Conservation (phyloP, 2,113 vertebrate species). For the Galemys pyrenaicus region DNA sequence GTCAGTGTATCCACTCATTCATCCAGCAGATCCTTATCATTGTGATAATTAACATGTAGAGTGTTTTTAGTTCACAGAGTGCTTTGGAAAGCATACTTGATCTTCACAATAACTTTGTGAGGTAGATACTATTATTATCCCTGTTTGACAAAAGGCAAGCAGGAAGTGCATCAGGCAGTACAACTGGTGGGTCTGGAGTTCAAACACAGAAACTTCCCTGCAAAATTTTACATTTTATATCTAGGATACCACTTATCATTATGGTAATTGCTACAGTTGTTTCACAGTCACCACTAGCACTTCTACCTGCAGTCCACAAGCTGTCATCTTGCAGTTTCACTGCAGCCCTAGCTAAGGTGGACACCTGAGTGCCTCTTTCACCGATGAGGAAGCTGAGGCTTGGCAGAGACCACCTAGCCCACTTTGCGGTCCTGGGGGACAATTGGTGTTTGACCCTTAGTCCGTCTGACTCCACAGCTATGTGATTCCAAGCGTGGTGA, state of each 20-base stretch:
- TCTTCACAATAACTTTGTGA: neutral
- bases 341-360: neutral
- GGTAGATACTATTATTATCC: neutral
- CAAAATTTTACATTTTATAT: neutral
- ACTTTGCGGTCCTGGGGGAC: neutral
- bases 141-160: conserved; percentile 40
- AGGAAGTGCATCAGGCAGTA: neutral
- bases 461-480: neutral
- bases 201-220: neutral
- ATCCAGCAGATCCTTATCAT: neutral
- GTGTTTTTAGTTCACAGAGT: neutral
- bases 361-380: neutral
- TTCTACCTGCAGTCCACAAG: neutral
- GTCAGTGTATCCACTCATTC: neutral
- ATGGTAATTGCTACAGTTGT: neutral
- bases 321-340: neutral
- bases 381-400: neutral
- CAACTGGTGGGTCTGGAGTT: neutral
- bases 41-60: neutral
- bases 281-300: neutral
- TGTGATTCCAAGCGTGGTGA: neutral
- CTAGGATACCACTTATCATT: neutral
- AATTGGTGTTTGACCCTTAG: neutral
- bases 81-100: conserved; percentile 1
- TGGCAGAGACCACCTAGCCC: neutral